These are phyloP conservation scores for Phrynosoma blainvillii DNA, from an alignment of 2,113 vertebrate species.

Conservation along the genomic window DNA sequence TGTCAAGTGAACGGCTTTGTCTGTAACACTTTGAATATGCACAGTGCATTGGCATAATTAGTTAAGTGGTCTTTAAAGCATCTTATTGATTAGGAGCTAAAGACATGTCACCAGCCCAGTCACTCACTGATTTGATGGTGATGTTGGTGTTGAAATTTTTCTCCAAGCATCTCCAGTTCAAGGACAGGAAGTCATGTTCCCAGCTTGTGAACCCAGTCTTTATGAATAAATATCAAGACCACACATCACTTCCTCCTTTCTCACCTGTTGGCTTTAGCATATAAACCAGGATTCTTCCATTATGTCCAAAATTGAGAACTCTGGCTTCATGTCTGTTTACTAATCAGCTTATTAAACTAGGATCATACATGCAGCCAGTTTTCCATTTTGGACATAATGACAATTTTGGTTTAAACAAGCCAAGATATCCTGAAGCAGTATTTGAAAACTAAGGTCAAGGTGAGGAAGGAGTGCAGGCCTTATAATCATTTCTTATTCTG, in stretches of 20 bases:
- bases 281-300: too few species aligned
- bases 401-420: not conserved
- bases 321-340: not conserved
- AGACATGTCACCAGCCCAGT: not conserved
- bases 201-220: not conserved
- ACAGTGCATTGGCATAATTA: not conserved
- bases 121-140: not conserved
- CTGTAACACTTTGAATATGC: not conserved
- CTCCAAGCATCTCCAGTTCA: not conserved
- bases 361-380: not conserved
- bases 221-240: not conserved
- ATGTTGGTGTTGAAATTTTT: not conserved
- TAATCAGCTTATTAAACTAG: not conserved
- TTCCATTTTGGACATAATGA: not conserved
- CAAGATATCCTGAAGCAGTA: not conserved
- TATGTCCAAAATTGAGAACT: not conserved
- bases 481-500: not conserved
- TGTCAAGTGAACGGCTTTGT: not conserved
- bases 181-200: not conserved
- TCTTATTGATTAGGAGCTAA: too few species aligned
- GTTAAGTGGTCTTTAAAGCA: too few species aligned
- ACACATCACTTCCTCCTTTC: not conserved
- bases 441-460: not conserved
- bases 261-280: not conserved
- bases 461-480: not conserved